phyloP scores from a whole-genome alignment of 2,797 vertebrate genomes.

The Streptopelia turtur region DNA sequence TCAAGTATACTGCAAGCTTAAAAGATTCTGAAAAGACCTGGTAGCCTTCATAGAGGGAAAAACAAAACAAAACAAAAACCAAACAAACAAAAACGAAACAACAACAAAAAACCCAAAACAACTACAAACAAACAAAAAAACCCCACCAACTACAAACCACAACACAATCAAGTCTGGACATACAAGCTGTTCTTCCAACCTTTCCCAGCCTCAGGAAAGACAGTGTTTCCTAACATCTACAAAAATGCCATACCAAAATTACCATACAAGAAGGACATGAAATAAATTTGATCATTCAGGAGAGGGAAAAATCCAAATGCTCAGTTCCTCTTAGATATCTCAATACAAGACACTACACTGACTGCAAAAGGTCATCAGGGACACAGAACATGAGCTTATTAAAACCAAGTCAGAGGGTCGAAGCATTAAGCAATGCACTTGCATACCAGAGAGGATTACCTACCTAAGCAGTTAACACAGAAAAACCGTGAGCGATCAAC shows the following conservation, averaged over 20 bases:
- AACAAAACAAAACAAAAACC: neutral
- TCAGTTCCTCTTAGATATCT: neutral
- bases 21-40: neutral
- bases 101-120: too few species aligned
- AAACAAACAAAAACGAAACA: neutral
- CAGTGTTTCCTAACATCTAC: neutral
- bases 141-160: too few species aligned
- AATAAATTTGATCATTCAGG: neutral
- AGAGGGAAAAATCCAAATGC: neutral
- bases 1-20: neutral
- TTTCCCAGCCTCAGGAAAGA: neutral
- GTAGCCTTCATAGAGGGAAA: neutral
- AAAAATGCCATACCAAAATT: neutral
- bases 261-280: neutral
- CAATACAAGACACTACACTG: neutral
- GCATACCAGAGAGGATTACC: slow-evolving; percentile 14
- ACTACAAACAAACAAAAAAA: too few species aligned
- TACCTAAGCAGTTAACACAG: neutral
- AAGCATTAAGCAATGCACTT: neutral
- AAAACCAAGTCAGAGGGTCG: slow-evolving; percentile 20
- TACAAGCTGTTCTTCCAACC: neutral
- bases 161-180: neutral
- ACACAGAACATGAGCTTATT: neutral
- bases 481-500: neutral
- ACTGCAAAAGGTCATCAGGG: neutral